Evolutionary conservation across 2,797 vertebrate species (phyloP).

Genomic region (Gymnocypris eckloni): DNA sequence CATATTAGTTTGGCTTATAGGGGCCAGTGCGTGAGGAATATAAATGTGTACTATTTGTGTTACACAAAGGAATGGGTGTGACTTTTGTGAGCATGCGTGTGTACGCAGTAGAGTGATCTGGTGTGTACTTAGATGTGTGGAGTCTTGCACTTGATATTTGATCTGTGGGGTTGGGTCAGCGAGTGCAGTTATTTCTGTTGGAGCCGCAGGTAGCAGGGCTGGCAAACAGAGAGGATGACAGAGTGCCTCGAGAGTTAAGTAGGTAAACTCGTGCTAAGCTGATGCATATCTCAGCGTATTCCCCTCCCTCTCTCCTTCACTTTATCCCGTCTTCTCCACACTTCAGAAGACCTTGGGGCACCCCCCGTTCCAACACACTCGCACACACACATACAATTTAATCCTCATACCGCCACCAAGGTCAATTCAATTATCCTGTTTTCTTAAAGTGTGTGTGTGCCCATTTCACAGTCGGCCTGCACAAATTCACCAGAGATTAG

Average conservation of each 20-base stretch:
- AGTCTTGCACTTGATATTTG: conserved; percentile 52
- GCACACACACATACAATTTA: conserved; percentile 72
- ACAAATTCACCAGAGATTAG: conserved; percentile 84
- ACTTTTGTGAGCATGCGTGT: not conserved
- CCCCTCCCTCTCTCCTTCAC: conserved; percentile 51
- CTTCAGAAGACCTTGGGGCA: conserved; percentile 77
- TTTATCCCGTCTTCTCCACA: conserved; percentile 70
- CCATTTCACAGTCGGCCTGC: conserved; percentile 84
- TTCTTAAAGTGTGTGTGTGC: conserved; percentile 80
- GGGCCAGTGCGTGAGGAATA: not conserved
- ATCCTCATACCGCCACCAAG: conserved; percentile 80
- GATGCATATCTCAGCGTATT: conserved; percentile 52
- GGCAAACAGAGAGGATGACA: conserved; percentile 46
- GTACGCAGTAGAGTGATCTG: conserved; percentile 13
- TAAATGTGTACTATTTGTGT: conserved; percentile 22
- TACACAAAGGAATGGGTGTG: conserved; percentile 20
- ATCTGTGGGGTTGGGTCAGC: conserved; percentile 53
- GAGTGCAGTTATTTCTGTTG: conserved; percentile 47
- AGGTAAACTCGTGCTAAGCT: conserved; percentile 60
- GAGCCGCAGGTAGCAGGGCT: conserved; percentile 50
- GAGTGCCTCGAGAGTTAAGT: conserved; percentile 54
- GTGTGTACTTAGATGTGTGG: conserved; percentile 47
- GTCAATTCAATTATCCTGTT: conserved; percentile 89
- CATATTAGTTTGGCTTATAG: conserved; percentile 22
- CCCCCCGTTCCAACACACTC: conserved; percentile 66